Evolutionary conservation across 2,888 invertebrate genomes (phyloP).

Genomic region (Metallyticus violacea): DNA sequence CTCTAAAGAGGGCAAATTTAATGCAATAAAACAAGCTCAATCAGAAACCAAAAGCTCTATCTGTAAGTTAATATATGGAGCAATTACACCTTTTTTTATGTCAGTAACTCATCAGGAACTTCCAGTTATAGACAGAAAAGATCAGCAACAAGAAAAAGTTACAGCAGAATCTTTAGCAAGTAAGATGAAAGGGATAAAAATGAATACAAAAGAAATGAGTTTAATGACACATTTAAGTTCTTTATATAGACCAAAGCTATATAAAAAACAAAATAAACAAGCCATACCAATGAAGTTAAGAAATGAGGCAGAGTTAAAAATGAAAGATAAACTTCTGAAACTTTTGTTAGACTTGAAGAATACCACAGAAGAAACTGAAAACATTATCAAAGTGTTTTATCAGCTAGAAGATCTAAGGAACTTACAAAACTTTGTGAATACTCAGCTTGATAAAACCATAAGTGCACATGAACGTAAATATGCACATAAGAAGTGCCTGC

Average conservation of each 20-base stretch:
- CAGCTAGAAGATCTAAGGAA: background rate
- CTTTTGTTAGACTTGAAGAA: background rate
- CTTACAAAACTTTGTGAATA: background rate
- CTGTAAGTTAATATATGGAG: background rate
- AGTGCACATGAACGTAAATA: background rate
- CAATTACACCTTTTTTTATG: background rate
- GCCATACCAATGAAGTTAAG: background rate
- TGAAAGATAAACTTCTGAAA: background rate
- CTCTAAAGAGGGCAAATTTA: background rate
- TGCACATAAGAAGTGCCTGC: background rate
- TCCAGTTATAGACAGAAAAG: background rate
- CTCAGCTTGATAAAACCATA: background rate
- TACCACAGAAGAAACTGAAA: background rate
- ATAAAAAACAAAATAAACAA: background rate
- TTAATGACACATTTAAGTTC: background rate
- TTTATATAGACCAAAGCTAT: background rate
- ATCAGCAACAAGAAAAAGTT: background rate
- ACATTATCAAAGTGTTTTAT: background rate
- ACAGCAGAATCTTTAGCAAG: background rate
- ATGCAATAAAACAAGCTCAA: background rate
- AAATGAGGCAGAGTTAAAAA: background rate
- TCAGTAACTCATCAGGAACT: background rate
- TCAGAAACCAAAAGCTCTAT: background rate
- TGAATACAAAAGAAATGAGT: background rate
- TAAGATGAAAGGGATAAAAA: background rate